Percentiles rank a stretch among this genome's conserved stretches.
Evolutionary conservation across 1,140 invertebrate species (phyloP).

Genomic region (Notospermus geniculatus): DNA sequence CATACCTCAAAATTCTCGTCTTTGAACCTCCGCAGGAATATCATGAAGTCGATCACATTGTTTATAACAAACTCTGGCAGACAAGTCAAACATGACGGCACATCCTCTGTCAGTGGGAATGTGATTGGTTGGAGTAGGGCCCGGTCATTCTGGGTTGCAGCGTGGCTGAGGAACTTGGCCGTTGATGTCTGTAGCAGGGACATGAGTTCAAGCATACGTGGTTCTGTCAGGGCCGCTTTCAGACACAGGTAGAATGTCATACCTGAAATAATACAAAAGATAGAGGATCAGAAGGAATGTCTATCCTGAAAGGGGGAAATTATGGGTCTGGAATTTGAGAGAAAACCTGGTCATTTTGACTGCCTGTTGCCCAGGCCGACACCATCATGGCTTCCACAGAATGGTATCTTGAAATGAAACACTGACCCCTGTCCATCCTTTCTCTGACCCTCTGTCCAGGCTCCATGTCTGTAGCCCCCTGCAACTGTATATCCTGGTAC

Average conservation of each 20-base stretch:
- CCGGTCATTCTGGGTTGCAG: constrained; percentile 59
- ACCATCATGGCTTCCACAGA: no score
- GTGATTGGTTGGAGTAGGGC: constrained; percentile 59
- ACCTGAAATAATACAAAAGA: constrained; percentile 38
- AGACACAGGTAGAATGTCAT: constrained; percentile 53
- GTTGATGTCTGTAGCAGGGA: constrained; percentile 78
- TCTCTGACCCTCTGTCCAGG: constrained; percentile 63
- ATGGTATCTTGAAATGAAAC: no score
- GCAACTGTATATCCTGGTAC: constrained; percentile 62
- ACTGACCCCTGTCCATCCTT: constrained; percentile 61
- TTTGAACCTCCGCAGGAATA: constrained; percentile 68
- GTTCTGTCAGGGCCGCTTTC: constrained; percentile 71
- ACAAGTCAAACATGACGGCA: constrained; percentile 61
- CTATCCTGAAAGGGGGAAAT: neutral
- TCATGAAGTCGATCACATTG: constrained; percentile 78
- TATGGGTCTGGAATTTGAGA: no score
- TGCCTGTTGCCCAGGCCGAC: no score
- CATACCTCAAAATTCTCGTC: constrained; percentile 47
- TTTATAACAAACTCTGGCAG: constrained; percentile 89
- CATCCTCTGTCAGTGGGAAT: constrained; percentile 66
- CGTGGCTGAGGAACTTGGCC: constrained; percentile 79
- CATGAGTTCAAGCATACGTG: constrained; percentile 66
- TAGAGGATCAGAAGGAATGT: neutral
- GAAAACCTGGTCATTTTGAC: no score
- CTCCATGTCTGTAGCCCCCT: constrained; percentile 51